Percentiles rank a stretch among this genome's conserved stretches.
Evolutionary conservation across 2,888 invertebrate genomes (phyloP).

Genomic region (Rhynchonema sp.): DNA sequence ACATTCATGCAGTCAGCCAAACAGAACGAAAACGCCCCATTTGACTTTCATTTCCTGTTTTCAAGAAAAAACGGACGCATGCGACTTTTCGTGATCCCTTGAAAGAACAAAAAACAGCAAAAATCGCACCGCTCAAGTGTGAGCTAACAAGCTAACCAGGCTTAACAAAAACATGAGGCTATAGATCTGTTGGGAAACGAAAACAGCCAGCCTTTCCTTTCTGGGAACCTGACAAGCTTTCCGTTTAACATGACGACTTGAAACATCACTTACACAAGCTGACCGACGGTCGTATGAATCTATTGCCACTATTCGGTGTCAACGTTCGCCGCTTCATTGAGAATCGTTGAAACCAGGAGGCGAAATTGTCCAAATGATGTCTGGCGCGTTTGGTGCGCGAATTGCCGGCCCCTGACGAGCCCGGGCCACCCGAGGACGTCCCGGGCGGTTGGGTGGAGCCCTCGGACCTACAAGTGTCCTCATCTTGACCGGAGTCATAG

Average conservation of each 20-base stretch:
- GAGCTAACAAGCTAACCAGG: too few species aligned
- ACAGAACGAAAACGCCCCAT: too few species aligned
- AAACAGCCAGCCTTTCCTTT: too few species aligned
- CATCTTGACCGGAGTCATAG: background rate
- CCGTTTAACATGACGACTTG: background rate
- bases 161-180: too few species aligned
- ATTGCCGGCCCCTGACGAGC: background rate
- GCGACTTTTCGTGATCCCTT: too few species aligned
- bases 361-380: conserved; percentile 4
- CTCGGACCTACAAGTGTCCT: background rate
- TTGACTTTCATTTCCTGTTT: too few species aligned
- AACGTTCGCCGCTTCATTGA: conserved; percentile 5
- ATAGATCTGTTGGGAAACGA: too few species aligned
- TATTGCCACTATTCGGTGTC: background rate
- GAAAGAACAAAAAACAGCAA: too few species aligned
- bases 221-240: too few species aligned
- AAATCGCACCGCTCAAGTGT: too few species aligned
- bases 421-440: background rate
- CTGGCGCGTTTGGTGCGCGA: background rate
- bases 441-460: background rate
- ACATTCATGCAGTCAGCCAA: too few species aligned
- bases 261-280: conserved; percentile 16
- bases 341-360: conserved; percentile 11
- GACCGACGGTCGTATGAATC: conserved; percentile 17
- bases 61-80: too few species aligned